Conservation (phyloP, 1,140 invertebrate genomes). For the Ladona fulva region DNA sequence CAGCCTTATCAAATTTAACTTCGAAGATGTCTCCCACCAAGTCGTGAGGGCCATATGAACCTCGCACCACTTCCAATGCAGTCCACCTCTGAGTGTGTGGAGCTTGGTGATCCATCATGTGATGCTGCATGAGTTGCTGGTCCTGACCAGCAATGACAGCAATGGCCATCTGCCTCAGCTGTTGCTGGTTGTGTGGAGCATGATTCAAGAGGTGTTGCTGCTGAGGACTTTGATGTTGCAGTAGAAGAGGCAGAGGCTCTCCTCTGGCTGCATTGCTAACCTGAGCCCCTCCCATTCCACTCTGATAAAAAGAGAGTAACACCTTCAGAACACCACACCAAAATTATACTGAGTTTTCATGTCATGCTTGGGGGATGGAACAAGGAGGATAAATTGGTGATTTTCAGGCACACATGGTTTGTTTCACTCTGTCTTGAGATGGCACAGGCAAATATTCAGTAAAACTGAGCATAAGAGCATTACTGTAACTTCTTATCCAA, state of each 20-base stretch:
- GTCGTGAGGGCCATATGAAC: slow-evolving; percentile 66
- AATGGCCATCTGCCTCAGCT: not conserved
- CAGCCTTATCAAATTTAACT: slow-evolving; percentile 81
- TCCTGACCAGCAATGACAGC: not conserved
- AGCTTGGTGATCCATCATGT: slow-evolving; percentile 36
- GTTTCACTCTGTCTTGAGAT: no score
- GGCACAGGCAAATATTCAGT: no score
- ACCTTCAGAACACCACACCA: not conserved
- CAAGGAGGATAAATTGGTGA: no score
- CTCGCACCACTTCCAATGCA: slow-evolving; percentile 59
- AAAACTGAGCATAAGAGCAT: no score
- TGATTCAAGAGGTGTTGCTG: not conserved
- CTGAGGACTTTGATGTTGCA: not conserved
- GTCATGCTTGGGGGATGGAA: no score
- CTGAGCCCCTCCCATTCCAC: not conserved
- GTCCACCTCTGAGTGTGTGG: slow-evolving; percentile 59
- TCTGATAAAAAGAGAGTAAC: not conserved
- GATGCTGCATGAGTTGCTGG: not conserved
- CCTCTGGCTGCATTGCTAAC: not conserved
- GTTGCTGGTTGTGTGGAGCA: not conserved
- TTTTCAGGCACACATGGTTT: no score
- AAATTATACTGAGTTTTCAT: no score
- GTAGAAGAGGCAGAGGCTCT: not conserved
- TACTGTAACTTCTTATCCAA: no score
- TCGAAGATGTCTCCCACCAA: slow-evolving; percentile 63